phyloP scores from a whole-genome alignment of 2,888 invertebrate species.

The Caenorhabditis uteleia region DNA sequence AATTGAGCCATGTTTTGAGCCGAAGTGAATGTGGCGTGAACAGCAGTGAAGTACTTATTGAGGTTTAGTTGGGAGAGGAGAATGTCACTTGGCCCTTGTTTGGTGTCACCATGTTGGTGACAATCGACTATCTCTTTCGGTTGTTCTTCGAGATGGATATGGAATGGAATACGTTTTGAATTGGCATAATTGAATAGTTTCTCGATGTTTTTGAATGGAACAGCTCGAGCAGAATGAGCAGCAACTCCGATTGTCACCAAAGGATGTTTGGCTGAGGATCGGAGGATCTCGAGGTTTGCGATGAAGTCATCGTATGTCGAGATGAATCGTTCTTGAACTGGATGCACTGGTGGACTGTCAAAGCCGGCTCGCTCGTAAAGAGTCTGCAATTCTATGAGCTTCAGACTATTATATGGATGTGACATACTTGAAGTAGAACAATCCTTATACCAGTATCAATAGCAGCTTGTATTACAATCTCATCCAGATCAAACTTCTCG shows the following conservation, averaged over 20 bases:
- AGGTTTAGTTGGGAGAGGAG: constrained; percentile 39
- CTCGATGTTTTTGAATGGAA: constrained; percentile 46
- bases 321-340: constrained; percentile 56
- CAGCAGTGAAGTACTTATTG: constrained; percentile 53
- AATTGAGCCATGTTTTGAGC: constrained; percentile 46
- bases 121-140: constrained; percentile 63
- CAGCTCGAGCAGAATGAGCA: constrained; percentile 68
- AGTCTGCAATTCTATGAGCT: constrained; percentile 59
- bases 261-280: constrained; percentile 14
- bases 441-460: constrained; percentile 64
- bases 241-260: constrained; percentile 43
- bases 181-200: constrained; percentile 49
- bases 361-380: constrained; percentile 65
- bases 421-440: constrained; percentile 49
- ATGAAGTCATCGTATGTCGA: constrained; percentile 54
- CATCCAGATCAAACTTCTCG: constrained; percentile 55
- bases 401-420: background rate
- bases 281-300: constrained; percentile 40
- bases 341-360: constrained; percentile 43
- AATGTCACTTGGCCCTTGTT: constrained; percentile 45
- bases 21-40: constrained; percentile 65
- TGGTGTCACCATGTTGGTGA: constrained; percentile 15
- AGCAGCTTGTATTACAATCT: constrained; percentile 63
- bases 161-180: constrained; percentile 55
- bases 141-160: constrained; percentile 69